phyloP scores from a whole-genome alignment of 2,797 vertebrate species.

The Artibeus jamaicensis region DNA sequence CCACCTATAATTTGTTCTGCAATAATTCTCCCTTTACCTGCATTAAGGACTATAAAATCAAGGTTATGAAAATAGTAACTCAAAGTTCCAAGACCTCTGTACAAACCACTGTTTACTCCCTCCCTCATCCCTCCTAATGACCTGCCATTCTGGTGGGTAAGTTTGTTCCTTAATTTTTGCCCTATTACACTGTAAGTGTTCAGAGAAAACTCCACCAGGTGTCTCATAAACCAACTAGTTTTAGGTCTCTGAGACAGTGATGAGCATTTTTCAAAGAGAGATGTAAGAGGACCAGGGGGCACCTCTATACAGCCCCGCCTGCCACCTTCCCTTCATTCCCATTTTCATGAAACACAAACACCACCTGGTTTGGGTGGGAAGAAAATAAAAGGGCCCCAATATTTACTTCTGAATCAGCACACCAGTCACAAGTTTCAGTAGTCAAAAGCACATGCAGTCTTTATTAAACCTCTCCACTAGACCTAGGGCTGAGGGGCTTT shows the following conservation, averaged over 20 bases:
- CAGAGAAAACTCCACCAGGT: neutral
- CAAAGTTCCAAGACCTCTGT: neutral
- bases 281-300: neutral
- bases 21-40: neutral
- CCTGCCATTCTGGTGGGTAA: neutral
- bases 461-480: neutral
- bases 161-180: neutral
- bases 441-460: neutral
- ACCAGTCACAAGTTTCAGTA: neutral
- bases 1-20: neutral
- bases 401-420: neutral
- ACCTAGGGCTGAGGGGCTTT: neutral
- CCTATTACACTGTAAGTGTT: neutral
- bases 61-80: neutral
- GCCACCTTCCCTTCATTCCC: neutral
- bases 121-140: neutral
- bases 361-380: neutral
- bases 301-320: neutral
- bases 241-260: neutral
- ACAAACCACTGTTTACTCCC: neutral
- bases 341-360: neutral
- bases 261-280: neutral
- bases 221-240: neutral
- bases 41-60: neutral
- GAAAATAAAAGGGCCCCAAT: neutral